Base-by-base conservation (phyloP, 1,140 invertebrate species). In the Chrysopa pallens region DNA sequence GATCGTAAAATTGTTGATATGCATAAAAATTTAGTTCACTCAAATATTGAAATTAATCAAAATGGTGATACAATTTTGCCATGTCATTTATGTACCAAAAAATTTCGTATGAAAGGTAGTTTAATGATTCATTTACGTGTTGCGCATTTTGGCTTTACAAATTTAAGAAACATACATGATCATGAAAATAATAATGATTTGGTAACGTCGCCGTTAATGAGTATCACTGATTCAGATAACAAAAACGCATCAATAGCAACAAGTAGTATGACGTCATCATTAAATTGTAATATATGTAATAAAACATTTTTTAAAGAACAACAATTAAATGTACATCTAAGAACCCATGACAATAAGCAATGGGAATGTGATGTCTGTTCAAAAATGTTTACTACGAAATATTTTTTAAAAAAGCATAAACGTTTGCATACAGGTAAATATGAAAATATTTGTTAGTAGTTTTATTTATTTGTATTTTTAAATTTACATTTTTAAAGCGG, bases 331-430 rank as follows among this genome's bases (percentile, higher is more conserved):
- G 41, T 29, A 27, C 46, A 46, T 17, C 17, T 29, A 12, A 46
- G 49, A 46, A 38, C 36, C 27, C 44, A 41, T 11, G 52, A 58
- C 14, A 53, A 51, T 40, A 58, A 58, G 42, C 57, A 60, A 43
- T 88, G 83, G 82, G 78, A 82, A 54, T 89, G 85, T 56, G 81
- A 87, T 51, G 73, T 84, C 14, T 89, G 85, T 58, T 68, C 69
- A 35, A 89, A 89, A 68, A 71, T 73, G 59, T 89, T 88, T 55
- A 88, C 84, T 2, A 89, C 84, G 6, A 89, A 88, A 59, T 88
- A 90, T 63, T 90, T 88, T 56, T 60, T 88, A 33, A 87, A 87
- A 61, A 90, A 90, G 62, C 85, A 90, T 55, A 85, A 85, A 59
- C 69, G 84, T 50, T 62, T 90, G 42, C 85, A 90, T 54, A 77